Base-by-base conservation (phyloP, 1,140 invertebrate genomes). In the Chironomus striatipennis region DNA sequence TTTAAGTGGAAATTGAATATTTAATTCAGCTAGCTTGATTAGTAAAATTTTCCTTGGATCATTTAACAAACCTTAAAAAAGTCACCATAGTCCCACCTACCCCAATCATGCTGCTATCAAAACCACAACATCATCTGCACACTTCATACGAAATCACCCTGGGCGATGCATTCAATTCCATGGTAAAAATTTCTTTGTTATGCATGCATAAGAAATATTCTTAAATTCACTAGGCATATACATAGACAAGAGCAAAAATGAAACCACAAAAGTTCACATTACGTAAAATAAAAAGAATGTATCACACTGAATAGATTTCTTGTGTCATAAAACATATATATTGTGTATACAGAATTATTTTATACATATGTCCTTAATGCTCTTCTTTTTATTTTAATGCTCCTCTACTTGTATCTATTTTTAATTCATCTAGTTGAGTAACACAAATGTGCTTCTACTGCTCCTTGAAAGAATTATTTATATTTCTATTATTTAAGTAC, bases 201-300 rank as follows among this genome's bases (percentile, higher is more conserved):
- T 57, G 47, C 47, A 12, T 15, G 12, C 9, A n/a, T 57, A 57
- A 57, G 12, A 57, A 5, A 57, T n/a, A 12, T 15, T 57, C 47
- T n/a, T 57, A 57, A 15, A 57, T 57, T 15, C 47, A 57, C 5
- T 2, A 34, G 24, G 5, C 24, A 34, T 34, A 2, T 1, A 34
- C 24, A 34, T 1, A 34, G 12, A 57, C 47, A 15, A 15, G 4
- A n/a, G 10, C 12, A 15, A 15, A 5, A 10, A 70, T 8, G 65
- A 70, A 21, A 21, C 65, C 65, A 70, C 65, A 20, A 18, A 70
- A 70, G 65, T 17, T 70, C 65, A 70, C 20, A 21, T 70, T 57
- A 57, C 47, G 47, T 57, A 10, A 12, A 34, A 34, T n/a, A 57
- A 57, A n/a, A 57, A 57, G 47, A 15, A 57, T 57, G n/a, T n/a